Evolutionary conservation across 2,113 vertebrate species (phyloP), one percentile per base, ranked within the genome.

Genomic region (Cyanistes caeruleus): DNA sequence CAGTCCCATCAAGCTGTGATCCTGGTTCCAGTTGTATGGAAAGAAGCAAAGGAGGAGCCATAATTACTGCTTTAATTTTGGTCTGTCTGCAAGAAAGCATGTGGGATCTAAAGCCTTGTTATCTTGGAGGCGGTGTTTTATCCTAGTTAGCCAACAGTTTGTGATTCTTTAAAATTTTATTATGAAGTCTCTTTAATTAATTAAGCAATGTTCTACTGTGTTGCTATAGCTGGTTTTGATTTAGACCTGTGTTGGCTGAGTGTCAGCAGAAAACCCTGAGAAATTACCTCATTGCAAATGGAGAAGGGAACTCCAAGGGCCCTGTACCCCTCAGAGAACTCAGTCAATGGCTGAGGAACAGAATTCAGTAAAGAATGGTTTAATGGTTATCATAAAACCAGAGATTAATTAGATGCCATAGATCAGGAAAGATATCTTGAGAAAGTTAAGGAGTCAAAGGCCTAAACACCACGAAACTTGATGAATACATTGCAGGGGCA

Each of bases 21-120:
- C 7, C 22, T 37, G 14, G 11, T 43, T n/a, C 21, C 5, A 11
- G 0, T 0, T 72, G 1, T n/a, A 5, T 7, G 5, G 10, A 43
- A 59, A 68, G 11, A 55, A 55, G 15, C 27, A 28, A 56, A 60
- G 7, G 11, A 41, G 10, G 5, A 46, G 6, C 9, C 7, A 2
- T 5, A 52, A 52, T 43, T 60, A 5, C 28, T n/a, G 14, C 5
- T 43, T 4, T 62, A 7, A 48, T 48, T 87, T 58, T 46, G 8
- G 7, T 19, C n/a, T 75, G 4, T 28, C 25, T 5, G 1, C 18
- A 46, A 37, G 8, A 37, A 9, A 44, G 5, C 3, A 16, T 0
- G 2, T 4, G 10, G 4, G 7, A 31, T 24, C 13, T 33, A 44
- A 39, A 56, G 15, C 6, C 13, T 59, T 31, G 25, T 2, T 74